Conservation (phyloP, 2,113 vertebrate genomes). For the Vulpes vulpes region DNA sequence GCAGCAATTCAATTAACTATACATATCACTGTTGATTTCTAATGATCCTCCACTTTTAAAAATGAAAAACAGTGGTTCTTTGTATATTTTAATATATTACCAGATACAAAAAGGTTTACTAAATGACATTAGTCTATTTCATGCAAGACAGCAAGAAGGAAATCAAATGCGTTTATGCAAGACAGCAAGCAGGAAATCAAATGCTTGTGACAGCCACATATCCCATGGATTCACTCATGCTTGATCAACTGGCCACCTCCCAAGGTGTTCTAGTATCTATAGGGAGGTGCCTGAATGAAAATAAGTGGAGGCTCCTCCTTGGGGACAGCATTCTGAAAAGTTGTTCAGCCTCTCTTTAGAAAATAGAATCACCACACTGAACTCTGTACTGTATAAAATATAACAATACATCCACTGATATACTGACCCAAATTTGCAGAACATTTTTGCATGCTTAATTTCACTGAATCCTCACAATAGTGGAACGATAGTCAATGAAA, state of each 20-base stretch:
- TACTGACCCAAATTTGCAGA: not conserved
- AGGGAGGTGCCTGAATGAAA: not conserved
- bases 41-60: slow-evolving; percentile 34
- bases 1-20: slow-evolving; percentile 71
- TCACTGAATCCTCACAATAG: not conserved
- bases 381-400: not conserved
- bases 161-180: not conserved
- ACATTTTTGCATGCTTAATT: not conserved
- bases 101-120: not conserved
- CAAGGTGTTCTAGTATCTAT: not conserved
- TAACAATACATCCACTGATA: not conserved
- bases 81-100: slow-evolving; percentile 8
- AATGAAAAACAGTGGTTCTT: slow-evolving; percentile 39
- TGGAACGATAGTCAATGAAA: not conserved
- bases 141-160: not conserved
- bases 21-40: slow-evolving; percentile 55
- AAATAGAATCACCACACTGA: not conserved
- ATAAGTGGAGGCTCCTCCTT: not conserved
- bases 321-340: not conserved
- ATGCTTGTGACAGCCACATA: not conserved
- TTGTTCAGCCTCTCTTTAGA: not conserved
- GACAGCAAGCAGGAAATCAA: too few relatives aligned
- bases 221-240: not conserved
- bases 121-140: slow-evolving; percentile 12
- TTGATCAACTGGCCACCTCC: not conserved